phyloP scores from a whole-genome alignment of 2,797 vertebrate species.

The Distichodus sexfasciatus region DNA sequence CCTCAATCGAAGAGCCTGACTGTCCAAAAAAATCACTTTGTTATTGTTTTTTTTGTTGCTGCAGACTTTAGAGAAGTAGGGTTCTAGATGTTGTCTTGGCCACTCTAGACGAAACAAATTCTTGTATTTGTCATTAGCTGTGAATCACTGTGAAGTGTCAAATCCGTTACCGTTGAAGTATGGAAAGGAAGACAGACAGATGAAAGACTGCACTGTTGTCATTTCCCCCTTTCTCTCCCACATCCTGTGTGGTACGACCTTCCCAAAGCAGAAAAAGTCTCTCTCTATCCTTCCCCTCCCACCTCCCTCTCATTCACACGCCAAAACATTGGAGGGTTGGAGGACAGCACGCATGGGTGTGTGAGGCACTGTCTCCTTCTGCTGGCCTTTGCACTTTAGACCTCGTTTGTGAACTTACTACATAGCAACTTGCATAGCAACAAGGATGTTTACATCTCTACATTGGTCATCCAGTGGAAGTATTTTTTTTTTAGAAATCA shows the following conservation, averaged over 20 bases:
- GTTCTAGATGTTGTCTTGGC: no score
- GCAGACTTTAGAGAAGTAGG: constrained; percentile 5
- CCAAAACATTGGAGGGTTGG: constrained; percentile 43
- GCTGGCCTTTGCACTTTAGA: constrained; percentile 32
- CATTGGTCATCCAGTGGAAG: constrained; percentile 49
- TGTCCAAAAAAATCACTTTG: constrained; percentile 17
- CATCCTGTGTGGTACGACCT: constrained; percentile 73
- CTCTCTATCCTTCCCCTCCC: constrained; percentile 27
- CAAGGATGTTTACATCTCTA: constrained; percentile 24
- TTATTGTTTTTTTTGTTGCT: neutral
- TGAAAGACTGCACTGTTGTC: constrained; percentile 60
- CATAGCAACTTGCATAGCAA: constrained; percentile 63
- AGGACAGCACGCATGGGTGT: constrained; percentile 20
- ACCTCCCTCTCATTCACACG: constrained; percentile 38
- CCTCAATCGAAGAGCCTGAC: constrained; percentile 8
- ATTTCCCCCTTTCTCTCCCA: constrained; percentile 65
- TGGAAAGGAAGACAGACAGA: constrained; percentile 47
- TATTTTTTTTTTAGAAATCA: no score
- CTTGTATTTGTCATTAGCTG: constrained; percentile 29
- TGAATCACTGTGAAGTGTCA: constrained; percentile 56
- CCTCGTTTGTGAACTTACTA: constrained; percentile 42
- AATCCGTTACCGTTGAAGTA: constrained; percentile 41
- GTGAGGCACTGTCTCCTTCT: constrained; percentile 13
- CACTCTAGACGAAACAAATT: no score
- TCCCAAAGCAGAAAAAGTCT: constrained; percentile 51